phyloP scores from a whole-genome alignment of 2,888 invertebrate genomes.

The Autographa pulchrina region DNA sequence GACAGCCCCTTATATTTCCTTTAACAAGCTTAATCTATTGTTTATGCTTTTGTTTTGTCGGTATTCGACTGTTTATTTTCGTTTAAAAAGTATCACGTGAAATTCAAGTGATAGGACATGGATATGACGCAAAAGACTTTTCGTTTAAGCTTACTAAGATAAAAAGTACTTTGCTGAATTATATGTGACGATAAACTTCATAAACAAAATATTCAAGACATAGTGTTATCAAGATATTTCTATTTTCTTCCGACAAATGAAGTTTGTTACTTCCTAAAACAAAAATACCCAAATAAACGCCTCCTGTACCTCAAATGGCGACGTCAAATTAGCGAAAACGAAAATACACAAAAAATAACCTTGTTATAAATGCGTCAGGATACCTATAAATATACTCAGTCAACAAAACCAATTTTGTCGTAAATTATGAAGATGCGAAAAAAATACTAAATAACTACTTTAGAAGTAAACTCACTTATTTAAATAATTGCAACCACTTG shows the following conservation, averaged over 20 bases:
- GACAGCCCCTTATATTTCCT: conserved; percentile 50
- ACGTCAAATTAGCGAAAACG: background rate
- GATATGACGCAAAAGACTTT: conserved; percentile 1
- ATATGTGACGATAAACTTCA: background rate
- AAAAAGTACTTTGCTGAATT: background rate
- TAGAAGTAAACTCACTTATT: background rate
- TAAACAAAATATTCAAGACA: too few species aligned
- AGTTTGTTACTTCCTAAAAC: background rate
- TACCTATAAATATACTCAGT: conserved; percentile 1
- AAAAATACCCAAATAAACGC: background rate
- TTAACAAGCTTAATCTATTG: conserved; percentile 35
- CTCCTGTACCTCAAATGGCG: background rate
- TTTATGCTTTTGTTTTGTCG: conserved; percentile 12
- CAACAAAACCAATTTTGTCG: background rate
- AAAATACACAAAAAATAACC: background rate
- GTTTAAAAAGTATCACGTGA: background rate
- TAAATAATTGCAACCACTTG: background rate
- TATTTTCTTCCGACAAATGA: background rate
- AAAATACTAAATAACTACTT: background rate
- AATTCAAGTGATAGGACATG: background rate
- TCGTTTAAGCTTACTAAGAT: background rate
- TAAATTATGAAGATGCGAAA: background rate
- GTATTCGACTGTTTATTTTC: background rate
- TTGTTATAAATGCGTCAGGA: background rate
- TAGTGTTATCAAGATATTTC: background rate